phyloP scores from a whole-genome alignment of 2,888 invertebrate genomes.

The Acrocyrtus sp. region DNA sequence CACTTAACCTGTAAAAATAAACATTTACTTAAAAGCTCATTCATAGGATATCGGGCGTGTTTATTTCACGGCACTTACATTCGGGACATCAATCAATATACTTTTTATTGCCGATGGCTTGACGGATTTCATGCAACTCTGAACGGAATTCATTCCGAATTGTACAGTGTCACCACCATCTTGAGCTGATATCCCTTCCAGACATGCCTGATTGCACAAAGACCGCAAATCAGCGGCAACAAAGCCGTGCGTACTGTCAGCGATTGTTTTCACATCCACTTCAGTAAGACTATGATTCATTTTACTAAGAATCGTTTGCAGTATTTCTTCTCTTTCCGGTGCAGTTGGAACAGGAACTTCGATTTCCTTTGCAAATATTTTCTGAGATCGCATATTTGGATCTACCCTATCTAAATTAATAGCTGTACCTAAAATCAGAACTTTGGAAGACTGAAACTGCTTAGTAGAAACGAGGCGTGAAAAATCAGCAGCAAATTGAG shows the following conservation, averaged over 20 bases:
- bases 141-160: constrained; percentile 72
- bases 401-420: constrained; percentile 82
- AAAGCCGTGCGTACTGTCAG: constrained; percentile 85
- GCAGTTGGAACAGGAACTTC: constrained; percentile 82
- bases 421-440: constrained; percentile 82
- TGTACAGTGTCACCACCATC: constrained; percentile 59
- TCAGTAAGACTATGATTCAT: constrained; percentile 71
- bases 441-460: constrained; percentile 64
- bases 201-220: constrained; percentile 78
- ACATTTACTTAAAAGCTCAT: background rate
- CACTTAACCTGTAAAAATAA: constrained; percentile 72
- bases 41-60: background rate
- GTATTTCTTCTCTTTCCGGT: constrained; percentile 74
- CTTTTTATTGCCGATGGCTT: constrained; percentile 94
- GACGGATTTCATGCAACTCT: constrained; percentile 75
- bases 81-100: constrained; percentile 85
- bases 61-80: constrained; percentile 72
- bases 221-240: constrained; percentile 88
- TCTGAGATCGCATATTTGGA: constrained; percentile 79
- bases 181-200: constrained; percentile 69
- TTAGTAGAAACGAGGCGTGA: constrained; percentile 40
- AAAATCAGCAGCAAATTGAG: constrained; percentile 61
- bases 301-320: constrained; percentile 73
- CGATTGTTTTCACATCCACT: constrained; percentile 72
- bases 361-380: constrained; percentile 81